phyloP scores from a whole-genome alignment of 2,797 vertebrate genomes.

The Sebastolobus altivelis region DNA sequence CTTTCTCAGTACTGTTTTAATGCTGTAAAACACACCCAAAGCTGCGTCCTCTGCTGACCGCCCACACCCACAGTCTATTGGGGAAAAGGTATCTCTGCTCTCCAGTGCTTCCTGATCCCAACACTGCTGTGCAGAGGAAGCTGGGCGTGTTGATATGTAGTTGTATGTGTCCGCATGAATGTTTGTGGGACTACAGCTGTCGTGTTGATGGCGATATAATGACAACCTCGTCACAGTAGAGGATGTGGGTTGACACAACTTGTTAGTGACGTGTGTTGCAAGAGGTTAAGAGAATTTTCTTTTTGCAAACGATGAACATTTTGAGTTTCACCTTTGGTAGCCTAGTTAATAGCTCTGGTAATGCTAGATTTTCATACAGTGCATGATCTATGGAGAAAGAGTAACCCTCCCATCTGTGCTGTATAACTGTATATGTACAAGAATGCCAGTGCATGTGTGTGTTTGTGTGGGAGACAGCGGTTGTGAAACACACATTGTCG shows the following conservation, averaged over 20 bases:
- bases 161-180: constrained; percentile 8
- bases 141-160: constrained; percentile 55
- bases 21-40: constrained; percentile 33
- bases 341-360: neutral
- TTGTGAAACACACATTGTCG: constrained; percentile 44
- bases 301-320: neutral
- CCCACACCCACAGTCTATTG: constrained; percentile 46
- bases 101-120: constrained; percentile 69
- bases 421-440: neutral
- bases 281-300: constrained; percentile 28
- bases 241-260: constrained; percentile 75
- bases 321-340: constrained; percentile 17
- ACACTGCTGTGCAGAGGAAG: constrained; percentile 56
- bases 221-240: constrained; percentile 60
- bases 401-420: constrained; percentile 12
- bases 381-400: constrained; percentile 1
- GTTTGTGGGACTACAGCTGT: constrained; percentile 57
- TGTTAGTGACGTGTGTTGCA: constrained; percentile 31
- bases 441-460: neutral
- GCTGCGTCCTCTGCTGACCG: constrained; percentile 23
- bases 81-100: constrained; percentile 52
- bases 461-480: constrained; percentile 15
- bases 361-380: neutral
- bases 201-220: constrained; percentile 65
- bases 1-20: constrained; percentile 10